Conservation (phyloP, 2,888 invertebrate genomes). For the Byasa hedistus region DNA sequence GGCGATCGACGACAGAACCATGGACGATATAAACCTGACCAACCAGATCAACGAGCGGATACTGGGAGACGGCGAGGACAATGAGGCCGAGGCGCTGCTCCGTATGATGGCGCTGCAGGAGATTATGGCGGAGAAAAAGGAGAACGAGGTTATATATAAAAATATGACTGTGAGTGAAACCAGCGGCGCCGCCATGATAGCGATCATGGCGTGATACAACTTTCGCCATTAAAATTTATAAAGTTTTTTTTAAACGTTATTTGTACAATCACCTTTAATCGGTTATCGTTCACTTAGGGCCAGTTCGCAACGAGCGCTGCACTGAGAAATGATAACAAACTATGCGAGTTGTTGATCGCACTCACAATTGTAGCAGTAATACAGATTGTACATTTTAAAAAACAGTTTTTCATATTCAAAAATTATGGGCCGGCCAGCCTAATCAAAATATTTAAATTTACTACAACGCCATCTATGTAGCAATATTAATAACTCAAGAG, state of each 20-base stretch:
- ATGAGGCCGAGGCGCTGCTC: constrained; percentile 58
- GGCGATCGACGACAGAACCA: constrained; percentile 51
- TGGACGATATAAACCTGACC: constrained; percentile 65
- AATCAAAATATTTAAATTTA: too few species aligned
- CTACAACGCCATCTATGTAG: too few species aligned
- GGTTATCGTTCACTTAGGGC: background rate
- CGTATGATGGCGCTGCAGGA: constrained; percentile 61
- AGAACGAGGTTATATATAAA: background rate
- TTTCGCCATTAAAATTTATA: background rate
- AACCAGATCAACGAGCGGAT: constrained; percentile 66
- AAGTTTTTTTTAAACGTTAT: background rate
- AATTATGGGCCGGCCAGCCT: too few species aligned
- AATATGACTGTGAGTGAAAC: constrained; percentile 2
- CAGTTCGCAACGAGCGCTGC: too few species aligned
- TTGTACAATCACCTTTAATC: background rate
- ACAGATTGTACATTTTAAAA: too few species aligned
- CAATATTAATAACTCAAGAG: too few species aligned
- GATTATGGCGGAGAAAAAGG: constrained; percentile 44
- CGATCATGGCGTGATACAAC: constrained; percentile 12
- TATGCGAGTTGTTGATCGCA: too few species aligned
- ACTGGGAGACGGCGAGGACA: constrained; percentile 50
- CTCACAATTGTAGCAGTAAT: too few species aligned
- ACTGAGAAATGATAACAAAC: too few species aligned
- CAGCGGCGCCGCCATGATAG: constrained; percentile 3
- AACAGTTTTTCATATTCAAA: too few species aligned